Evolutionary conservation across 2,888 invertebrate species (phyloP), one percentile per base, ranked within the genome.

Genomic region (Siphlonurus alternatus): DNA sequence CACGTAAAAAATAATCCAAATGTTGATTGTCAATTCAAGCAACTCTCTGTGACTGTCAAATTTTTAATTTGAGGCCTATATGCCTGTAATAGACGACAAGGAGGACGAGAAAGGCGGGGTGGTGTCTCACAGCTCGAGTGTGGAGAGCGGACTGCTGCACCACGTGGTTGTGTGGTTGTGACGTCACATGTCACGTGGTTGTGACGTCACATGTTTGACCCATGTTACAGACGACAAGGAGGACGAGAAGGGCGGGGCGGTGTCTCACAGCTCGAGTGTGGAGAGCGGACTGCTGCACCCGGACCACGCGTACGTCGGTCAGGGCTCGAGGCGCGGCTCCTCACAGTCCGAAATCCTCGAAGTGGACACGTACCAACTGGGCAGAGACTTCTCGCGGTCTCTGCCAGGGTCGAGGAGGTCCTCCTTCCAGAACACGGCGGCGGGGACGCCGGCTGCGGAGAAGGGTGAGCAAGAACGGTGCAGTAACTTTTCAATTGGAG

Each of bases 281-380:
- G 77, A 77, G 67, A 73, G 74, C 2, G 85, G 88, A 67, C 79
- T 89, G 67, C 78, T 92, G 53, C 93, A 92, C 76, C 93, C 92
- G 0, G 92, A 92, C 77, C 88, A 88, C 75, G 91, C 91, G 1
- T 91, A 87, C 85, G 59, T 67, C 63, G 85, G 81, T 1, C 61
- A 66, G 62, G 85, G 85, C 66, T 90, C 90, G 0, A 79, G 92
- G 25, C 82, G 92, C 38, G 92, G 92, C 53, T 92, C 91, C n/a
- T 90, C 90, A 56, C 91, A 92, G 73, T 92, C 91, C 0, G 92
- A 92, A 74, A 89, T 89, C 63, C 78, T 91, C 61, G 91, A 92
- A 73, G 86, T 87, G 62, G 89, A 90, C 73, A 70, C 72, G 2
- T 91, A 92, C 76, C 88, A 92, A 74, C 80, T 92, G 61, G 88